Evolutionary conservation across 2,113 vertebrate species (phyloP), one percentile per base, ranked within the genome.

Genomic region (Melospiza georgiana): DNA sequence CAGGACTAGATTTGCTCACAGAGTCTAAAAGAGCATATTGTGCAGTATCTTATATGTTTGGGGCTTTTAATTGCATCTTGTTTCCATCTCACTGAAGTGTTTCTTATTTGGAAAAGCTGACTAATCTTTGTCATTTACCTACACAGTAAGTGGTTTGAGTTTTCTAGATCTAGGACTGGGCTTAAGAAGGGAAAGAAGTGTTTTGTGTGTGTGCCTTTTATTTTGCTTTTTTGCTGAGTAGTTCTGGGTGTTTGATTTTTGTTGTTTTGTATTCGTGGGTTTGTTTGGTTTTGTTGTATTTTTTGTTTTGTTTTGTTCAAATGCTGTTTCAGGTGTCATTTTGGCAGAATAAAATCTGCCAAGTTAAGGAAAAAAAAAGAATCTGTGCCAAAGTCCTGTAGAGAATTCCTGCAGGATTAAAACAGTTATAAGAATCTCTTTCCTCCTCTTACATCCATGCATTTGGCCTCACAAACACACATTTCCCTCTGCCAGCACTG

Each of bases 31-130:
- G 91, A 87, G 6, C 37, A 23, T 62, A 75, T 81, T 95, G 75
- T 94, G 58, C 17, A 28, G 14, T n/a, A 20, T 25, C 17, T 54
- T 77, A 24, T 25, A 17, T 15, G 17, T 62, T 85, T 83, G 6
- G 30, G 31, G 16, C 35, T 88, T 87, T 85, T 84, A 67, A 25
- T 7, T 84, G 41, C n/a, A 39, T 84, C 81, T 94, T 78, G 33
- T 59, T 90, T 59, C 67, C n/a, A 27, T 43, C 61, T 43, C 44
- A 89, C 52, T 39, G 48, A 84, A 78, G 39, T 57, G 66, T 90
- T 97, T 89, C 69, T 94, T 41, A 33, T 24, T 18, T 68, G 75
- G 82, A 88, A 93, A 95, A 91, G 52, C 20, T 90, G 78, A 84
- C 30, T 77, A 80, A 52, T 9, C 17, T 51, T 2, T 76, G 72